These are phyloP conservation scores for Cephus pulcher DNA, from an alignment of 2,888 invertebrate species.

Conservation along the genomic window DNA sequence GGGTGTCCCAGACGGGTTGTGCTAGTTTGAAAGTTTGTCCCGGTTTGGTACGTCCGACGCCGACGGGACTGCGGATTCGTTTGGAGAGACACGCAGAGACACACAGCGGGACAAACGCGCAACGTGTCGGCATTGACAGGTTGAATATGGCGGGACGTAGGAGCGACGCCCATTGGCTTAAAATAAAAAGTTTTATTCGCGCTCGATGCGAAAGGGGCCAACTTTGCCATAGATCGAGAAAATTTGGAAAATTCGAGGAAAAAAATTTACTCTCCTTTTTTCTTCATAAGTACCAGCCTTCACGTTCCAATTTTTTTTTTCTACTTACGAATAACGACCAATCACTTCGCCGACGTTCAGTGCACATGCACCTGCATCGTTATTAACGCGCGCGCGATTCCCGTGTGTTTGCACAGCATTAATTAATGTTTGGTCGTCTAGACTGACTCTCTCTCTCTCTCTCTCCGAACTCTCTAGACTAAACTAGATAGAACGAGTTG, in stretches of 20 bases:
- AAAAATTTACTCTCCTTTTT: too few relatives aligned
- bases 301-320: not conserved
- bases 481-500: constrained; percentile 41
- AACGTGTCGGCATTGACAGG: constrained; percentile 46
- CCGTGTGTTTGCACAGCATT: constrained; percentile 56
- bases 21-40: constrained; percentile 64
- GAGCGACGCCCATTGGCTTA: constrained; percentile 43
- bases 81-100: not conserved
- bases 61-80: constrained; percentile 30
- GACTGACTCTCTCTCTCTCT: constrained; percentile 26
- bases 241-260: too few relatives aligned
- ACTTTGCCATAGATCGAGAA: not conserved
- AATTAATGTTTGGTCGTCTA: constrained; percentile 59
- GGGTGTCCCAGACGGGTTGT: constrained; percentile 58
- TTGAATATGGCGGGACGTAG: constrained; percentile 39
- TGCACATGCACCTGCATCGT: not conserved
- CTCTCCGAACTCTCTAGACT: constrained; percentile 42
- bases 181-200: constrained; percentile 32
- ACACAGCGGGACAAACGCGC: constrained; percentile 35
- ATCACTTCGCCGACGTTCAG: not conserved
- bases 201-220: not conserved
- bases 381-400: not conserved
- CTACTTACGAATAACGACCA: not conserved
- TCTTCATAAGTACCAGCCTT: too few relatives aligned
- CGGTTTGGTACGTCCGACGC: constrained; percentile 55